Conservation (phyloP, 2,797 vertebrate species). For the Somateria mollissima region DNA sequence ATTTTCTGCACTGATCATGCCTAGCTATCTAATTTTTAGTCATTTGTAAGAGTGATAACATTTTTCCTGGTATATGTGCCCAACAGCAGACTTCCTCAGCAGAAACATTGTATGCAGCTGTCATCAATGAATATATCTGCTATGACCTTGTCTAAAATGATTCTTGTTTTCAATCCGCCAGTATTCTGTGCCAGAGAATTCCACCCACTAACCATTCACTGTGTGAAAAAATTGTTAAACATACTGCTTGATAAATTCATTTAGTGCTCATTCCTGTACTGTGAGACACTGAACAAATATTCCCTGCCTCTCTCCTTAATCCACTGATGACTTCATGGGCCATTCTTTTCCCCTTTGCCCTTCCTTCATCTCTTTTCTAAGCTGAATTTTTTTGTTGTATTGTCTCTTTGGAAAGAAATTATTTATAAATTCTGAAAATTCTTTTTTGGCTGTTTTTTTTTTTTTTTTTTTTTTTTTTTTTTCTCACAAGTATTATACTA, state of each 20-base stretch:
- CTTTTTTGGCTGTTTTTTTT: not conserved
- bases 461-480: not conserved
- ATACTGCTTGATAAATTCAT: not conserved
- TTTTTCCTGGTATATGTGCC: not conserved
- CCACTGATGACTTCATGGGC: not conserved
- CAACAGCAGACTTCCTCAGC: not conserved
- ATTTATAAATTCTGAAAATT: not conserved
- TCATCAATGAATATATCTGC: not conserved
- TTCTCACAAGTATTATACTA: not conserved
- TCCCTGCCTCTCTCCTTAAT: not conserved
- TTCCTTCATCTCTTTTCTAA: not conserved
- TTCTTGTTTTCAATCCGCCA: not conserved
- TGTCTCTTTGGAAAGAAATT: not conserved
- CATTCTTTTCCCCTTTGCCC: not conserved
- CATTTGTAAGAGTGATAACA: not conserved
- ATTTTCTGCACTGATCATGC: not conserved
- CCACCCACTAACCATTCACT: not conserved
- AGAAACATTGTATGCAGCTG: not conserved
- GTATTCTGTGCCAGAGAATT: not conserved
- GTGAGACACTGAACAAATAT: not conserved
- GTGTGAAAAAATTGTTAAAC: not conserved
- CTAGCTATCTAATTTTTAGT: not conserved
- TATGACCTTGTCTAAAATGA: not conserved
- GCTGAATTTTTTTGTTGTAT: not conserved
- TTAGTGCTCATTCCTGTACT: accelerated